Conservation (phyloP, 2,888 invertebrate species). For the Eupithecia inturbata region DNA sequence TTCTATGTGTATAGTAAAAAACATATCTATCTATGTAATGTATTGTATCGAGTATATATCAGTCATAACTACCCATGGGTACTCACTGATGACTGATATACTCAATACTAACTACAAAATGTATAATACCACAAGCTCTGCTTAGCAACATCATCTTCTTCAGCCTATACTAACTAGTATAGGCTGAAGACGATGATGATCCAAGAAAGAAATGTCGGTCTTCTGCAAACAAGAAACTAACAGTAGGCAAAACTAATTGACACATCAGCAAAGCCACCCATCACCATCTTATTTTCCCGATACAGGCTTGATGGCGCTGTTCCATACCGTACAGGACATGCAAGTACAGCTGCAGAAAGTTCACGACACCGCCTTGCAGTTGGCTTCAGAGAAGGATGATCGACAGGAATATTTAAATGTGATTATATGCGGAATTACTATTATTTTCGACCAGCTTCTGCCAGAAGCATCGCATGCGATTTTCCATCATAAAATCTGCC, state of each 20-base stretch:
- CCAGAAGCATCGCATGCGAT: not conserved
- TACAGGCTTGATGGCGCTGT: constrained; percentile 70
- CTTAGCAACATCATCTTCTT: too few relatives aligned
- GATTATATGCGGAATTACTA: constrained; percentile 34
- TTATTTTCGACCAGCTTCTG: not conserved
- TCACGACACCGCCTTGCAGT: constrained; percentile 70
- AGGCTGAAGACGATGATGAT: too few relatives aligned
- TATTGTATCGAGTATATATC: too few relatives aligned
- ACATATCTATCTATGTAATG: too few relatives aligned
- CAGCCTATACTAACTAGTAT: too few relatives aligned
- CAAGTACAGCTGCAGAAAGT: constrained; percentile 69
- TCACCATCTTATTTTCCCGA: not conserved
- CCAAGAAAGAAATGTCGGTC: not conserved
- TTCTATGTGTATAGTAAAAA: too few relatives aligned
- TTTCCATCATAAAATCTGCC: too few relatives aligned
- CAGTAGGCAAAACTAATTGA: not conserved
- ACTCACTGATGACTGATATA: too few relatives aligned
- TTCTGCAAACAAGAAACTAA: not conserved
- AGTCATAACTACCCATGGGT: too few relatives aligned
- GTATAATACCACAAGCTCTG: too few relatives aligned
- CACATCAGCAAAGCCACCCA: not conserved
- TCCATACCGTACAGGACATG: constrained; percentile 75
- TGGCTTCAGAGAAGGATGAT: constrained; percentile 83
- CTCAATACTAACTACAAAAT: too few relatives aligned
- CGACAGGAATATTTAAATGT: constrained; percentile 83